A percentile compares a stretch with the other conserved stretches of the same genome.
phyloP scores from a whole-genome alignment of 2,888 invertebrate genomes.

The Gastracanthus pulcherrimus region DNA sequence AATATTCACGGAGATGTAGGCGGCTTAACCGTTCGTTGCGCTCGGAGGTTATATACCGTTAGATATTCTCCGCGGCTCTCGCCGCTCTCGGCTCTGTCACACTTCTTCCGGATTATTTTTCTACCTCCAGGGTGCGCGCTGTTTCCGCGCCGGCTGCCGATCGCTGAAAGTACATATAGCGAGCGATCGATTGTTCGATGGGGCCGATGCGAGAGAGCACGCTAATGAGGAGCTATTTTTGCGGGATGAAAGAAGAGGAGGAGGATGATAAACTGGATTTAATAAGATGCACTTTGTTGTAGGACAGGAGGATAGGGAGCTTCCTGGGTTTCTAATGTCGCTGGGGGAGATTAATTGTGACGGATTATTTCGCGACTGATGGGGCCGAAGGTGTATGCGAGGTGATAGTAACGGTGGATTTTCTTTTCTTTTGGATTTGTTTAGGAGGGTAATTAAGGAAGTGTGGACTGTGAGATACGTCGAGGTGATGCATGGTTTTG shows the following conservation, averaged over 20 bases:
- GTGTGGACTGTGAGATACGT: not conserved
- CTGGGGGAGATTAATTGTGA: slow-evolving; percentile 11
- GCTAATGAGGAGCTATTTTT: not conserved
- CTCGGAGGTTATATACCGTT: slow-evolving; percentile 69
- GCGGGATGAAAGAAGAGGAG: not conserved
- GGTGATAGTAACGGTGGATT: slow-evolving; percentile 8
- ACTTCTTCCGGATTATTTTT: slow-evolving; percentile 62
- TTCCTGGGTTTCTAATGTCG: slow-evolving; percentile 16
- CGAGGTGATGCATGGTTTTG: not conserved
- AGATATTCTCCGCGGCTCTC: slow-evolving; percentile 70
- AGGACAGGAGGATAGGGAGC: not conserved
- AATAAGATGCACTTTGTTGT: too few species aligned
- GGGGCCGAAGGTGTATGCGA: not conserved
- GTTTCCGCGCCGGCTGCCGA: not conserved
- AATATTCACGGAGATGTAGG: slow-evolving; percentile 64
- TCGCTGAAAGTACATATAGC: not conserved
- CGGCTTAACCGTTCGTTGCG: slow-evolving; percentile 61
- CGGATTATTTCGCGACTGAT: not conserved
- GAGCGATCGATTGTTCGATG: not conserved
- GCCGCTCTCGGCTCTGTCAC: slow-evolving; percentile 62
- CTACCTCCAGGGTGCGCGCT: not conserved
- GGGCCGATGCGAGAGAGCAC: not conserved
- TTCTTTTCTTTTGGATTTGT: not conserved
- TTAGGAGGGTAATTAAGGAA: slow-evolving; percentile 31
- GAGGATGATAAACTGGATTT: not conserved